Base-by-base conservation (phyloP, 2,888 invertebrate genomes). In the Apotomis capreana region DNA sequence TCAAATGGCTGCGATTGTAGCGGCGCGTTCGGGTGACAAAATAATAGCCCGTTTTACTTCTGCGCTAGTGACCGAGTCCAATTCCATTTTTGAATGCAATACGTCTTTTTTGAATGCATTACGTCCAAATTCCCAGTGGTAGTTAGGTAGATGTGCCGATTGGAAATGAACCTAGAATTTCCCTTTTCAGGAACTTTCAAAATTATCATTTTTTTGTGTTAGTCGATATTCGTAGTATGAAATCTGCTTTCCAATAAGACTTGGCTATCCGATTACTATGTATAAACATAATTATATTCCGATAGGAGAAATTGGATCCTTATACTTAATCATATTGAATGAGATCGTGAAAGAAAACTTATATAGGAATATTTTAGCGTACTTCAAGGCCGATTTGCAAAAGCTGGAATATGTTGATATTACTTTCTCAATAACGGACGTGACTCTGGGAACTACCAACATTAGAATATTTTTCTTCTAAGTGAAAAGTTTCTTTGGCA, bases 401-500 rank as follows among this genome's bases (percentile, higher is more conserved):
- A 61, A 46, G 57, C 44, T 51, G 5, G 49, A 67, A 71, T 68
- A 57, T 51, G 26, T 61, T 60, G 15, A 49, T 54, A 40, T 59
- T 68, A 60, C 60, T 67, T 71, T 68, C 68, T 15, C 57, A 54
- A 68, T 76, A 76, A 74, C 70, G 74, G 51, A 69, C 58, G 57
- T 68, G 69, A 74, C 44, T 58, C 70, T 44, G 59, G 54, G 71
- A 75, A 74, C 71, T 75, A 71, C 75, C 70, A 67, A 74, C 67
- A 71, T 70, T 70, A 72, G 61, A 77, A 76, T 68, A 46, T 73
- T 71, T 75, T 75, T 74, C 70, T 70, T 63, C 72, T 75, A 73
- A 74, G 74, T 74, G 78, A 78, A 84, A 89, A 89, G 80, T 84
- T 78, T 77, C 84, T 83, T 86, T 87, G 83, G 78, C 80, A 73